Evolutionary conservation across 2,797 vertebrate genomes (phyloP), one percentile per base, ranked within the genome.

Genomic region (Acanthis flammea): DNA sequence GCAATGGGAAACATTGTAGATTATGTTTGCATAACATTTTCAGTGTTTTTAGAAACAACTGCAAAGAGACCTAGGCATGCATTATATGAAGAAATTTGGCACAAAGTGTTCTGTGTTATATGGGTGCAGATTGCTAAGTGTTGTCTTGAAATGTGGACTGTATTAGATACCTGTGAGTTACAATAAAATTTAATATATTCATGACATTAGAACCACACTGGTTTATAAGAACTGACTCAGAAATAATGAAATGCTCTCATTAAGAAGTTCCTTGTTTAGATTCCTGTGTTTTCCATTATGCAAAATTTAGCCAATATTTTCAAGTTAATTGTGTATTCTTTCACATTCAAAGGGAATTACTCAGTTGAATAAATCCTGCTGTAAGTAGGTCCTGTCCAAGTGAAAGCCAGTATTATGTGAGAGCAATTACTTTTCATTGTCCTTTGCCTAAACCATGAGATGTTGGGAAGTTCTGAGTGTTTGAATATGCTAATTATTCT

Each of bases 401-500:
- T 61, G 77, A 95, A 94, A 82, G 35, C 16, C 73, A 55, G 67
- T 47, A 31, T 93, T 96, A 90, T 2, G 2, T 82, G 71, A 89
- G n/a, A 79, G 47, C 44, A 94, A 58, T 92, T 93, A 62, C 47
- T 79, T 94, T 79, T 91, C 65, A 37, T 67, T 62, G 48, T 71
- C 31, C 47, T 67, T 45, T 27, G 67, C 60, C 39, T 68, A 94
- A 90, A 85, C 7, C 27, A 53, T 81, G 79, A 91, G 70, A 62
- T 47, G 22, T 50, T 60, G 63, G 35, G 76, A 92, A 68, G 58
- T 65, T 87, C 87, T 76, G 66, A 74, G 67, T 1, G 24, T 89
- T 92, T 85, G 68, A 91, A 88, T 94, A 94, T 74, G 81, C 47
- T 97, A 76, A 95, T 93, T 76, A 67, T 77, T 86, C 73, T 51